These are phyloP conservation scores for Meles meles DNA, from an alignment of 2,113 vertebrate species.

Conservation along the genomic window DNA sequence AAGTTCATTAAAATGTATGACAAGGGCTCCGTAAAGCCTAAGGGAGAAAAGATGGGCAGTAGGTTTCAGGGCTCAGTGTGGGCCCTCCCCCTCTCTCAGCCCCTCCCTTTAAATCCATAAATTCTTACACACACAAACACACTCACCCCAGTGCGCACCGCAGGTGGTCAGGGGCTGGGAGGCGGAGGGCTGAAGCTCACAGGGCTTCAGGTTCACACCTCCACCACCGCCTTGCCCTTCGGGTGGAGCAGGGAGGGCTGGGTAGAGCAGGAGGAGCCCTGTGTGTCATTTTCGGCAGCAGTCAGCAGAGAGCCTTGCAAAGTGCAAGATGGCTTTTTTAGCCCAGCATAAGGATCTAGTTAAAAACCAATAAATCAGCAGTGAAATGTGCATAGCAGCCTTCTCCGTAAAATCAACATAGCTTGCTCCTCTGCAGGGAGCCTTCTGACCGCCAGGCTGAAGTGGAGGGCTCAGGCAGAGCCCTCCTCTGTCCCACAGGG, in stretches of 20 bases:
- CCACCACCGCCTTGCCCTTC: background rate
- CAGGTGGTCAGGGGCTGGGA: conserved; percentile 78
- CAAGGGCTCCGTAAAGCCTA: background rate
- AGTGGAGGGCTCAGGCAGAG: conserved; percentile 78
- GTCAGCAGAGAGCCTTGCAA: conserved; percentile 69
- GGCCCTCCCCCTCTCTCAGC: conserved; percentile 74
- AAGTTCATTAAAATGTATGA: conserved; percentile 13
- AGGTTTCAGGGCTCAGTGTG: conserved; percentile 32
- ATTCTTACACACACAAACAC: conserved; percentile 83
- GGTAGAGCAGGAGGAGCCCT: background rate
- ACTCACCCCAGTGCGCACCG: conserved; percentile 44
- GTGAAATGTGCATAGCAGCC: conserved; percentile 90
- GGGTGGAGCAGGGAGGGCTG: background rate
- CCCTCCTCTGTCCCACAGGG: conserved; percentile 59
- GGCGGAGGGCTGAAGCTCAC: conserved; percentile 43
- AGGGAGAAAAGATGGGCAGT: background rate
- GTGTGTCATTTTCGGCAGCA: conserved; percentile 59
- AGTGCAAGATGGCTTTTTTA: conserved; percentile 77
- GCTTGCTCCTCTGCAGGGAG: conserved; percentile 87
- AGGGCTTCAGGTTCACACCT: conserved; percentile 42
- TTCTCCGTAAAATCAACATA: conserved; percentile 90
- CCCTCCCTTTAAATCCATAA: conserved; percentile 76
- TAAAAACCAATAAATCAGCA: conserved; percentile 92
- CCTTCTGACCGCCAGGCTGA: conserved; percentile 82
- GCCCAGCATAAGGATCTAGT: conserved; percentile 88